Percentiles rank a stretch among this genome's conserved stretches.
phyloP scores from a whole-genome alignment of 1,140 invertebrate species.

The Saccostrea glomerata region DNA sequence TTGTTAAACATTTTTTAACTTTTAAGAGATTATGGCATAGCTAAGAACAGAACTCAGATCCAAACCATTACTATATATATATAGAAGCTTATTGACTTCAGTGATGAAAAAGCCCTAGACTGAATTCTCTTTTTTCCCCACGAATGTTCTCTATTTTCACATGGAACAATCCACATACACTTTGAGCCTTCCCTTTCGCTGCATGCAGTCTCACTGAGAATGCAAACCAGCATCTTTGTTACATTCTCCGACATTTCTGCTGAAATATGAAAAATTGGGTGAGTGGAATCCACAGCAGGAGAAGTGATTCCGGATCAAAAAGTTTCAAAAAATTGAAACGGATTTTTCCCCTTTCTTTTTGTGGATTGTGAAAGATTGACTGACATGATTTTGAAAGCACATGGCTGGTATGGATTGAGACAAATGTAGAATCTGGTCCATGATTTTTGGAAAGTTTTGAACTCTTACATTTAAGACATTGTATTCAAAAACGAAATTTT shows the following conservation, averaged over 20 bases:
- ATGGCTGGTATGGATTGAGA: not conserved
- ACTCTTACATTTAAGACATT: not conserved
- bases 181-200: constrained; percentile 7
- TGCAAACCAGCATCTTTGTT: not conserved
- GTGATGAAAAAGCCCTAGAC: not conserved
- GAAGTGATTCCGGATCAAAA: not conserved
- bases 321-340: not conserved
- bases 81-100: not conserved
- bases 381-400: not conserved
- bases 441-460: not conserved
- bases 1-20: too few species aligned
- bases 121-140: not conserved
- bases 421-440: not conserved
- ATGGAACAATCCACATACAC: not conserved
- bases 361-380: not conserved
- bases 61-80: not conserved
- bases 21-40: not conserved
- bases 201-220: not conserved
- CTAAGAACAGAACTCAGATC: not conserved
- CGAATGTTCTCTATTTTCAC: not conserved
- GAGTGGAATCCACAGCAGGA: constrained; percentile 30
- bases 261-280: constrained; percentile 35
- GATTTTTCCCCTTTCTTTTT: not conserved
- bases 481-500: too few species aligned
- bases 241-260: constrained; percentile 11